Evolutionary conservation across 2,888 invertebrate genomes (phyloP), one percentile per base, ranked within the genome.

Genomic region (Luperina testacea): DNA sequence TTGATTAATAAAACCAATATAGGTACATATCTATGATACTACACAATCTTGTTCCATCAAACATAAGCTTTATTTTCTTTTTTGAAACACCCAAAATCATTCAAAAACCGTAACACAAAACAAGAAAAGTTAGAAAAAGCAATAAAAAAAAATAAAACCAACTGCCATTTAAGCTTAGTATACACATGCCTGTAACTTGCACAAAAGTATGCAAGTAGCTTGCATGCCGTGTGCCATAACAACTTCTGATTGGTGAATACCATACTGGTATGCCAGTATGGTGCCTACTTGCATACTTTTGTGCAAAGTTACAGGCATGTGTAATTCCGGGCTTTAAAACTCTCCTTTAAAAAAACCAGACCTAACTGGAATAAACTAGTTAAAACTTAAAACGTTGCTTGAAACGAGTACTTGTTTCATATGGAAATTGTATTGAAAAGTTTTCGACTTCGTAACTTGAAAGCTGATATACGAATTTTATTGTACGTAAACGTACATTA

Each of bases 371-470:
- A 86, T 79, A 68, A 87, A 84, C 84, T 65, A 70, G 77, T 78
- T 86, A 71, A 81, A 87, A 86, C 79, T 88, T 83, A 59, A 83
- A 88, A 84, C 72, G 81, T 78, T 70, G 42, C 79, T 75, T 42
- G 68, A 75, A 86, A 83, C 72, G 71, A 80, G 63, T 75, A 76
- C 72, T 83, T 79, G 72, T 80, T 82, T 68, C 77, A 80, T 79
- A 85, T 75, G 77, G 81, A 85, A 89, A 87, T 85, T 80, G 77
- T 73, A 85, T 80, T 72, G 75, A 75, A 78, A 83, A 85, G 45
- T 83, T 85, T 76, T 74, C n/a, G 57, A 74, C 77, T 80, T 69
- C 24, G 65, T 65, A 68, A 76, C 77, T 71, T 74, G 69, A 84
- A 72, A 77, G 69, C 72, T 67, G 65, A 45, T 77, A 72, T 27